phyloP scores from a whole-genome alignment of 1,140 invertebrate species.

The Papilio helenus region DNA sequence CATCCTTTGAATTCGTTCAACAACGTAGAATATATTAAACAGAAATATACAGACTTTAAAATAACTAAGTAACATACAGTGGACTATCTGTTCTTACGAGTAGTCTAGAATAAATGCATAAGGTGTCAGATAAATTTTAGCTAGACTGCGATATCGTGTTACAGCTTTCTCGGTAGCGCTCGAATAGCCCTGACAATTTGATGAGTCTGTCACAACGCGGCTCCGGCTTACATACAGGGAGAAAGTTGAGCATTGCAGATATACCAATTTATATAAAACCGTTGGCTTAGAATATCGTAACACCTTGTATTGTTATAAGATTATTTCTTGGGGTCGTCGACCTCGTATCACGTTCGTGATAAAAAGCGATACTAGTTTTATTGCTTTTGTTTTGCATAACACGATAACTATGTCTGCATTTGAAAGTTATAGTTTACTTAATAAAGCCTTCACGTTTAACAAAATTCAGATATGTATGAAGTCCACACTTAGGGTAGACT shows the following conservation, averaged over 20 bases:
- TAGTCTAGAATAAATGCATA: neutral
- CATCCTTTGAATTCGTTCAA: neutral
- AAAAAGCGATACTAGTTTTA: slow-evolving; percentile 12
- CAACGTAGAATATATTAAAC: neutral
- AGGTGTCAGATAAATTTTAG: slow-evolving; percentile 11
- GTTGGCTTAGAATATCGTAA: neutral
- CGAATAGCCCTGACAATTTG: slow-evolving; percentile 44
- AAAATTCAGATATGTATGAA: neutral
- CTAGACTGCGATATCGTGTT: slow-evolving; percentile 39
- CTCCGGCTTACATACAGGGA: slow-evolving; percentile 28
- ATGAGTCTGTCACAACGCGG: slow-evolving; percentile 48
- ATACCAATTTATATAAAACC: neutral
- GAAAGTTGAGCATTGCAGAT: slow-evolving; percentile 11
- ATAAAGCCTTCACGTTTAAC: neutral
- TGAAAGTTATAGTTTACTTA: slow-evolving; percentile 3
- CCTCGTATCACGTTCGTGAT: slow-evolving; percentile 16
- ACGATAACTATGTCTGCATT: neutral
- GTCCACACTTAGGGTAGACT: too few species aligned
- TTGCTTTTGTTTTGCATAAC: slow-evolving; percentile 24
- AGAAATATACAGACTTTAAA: neutral
- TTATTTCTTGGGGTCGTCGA: neutral
- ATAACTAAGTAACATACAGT: neutral
- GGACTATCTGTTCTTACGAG: neutral
- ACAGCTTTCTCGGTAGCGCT: slow-evolving; percentile 51
- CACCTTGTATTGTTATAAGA: neutral